Percentiles rank a stretch among this genome's conserved stretches.
Evolutionary conservation across 2,113 vertebrate species (phyloP).

Genomic region (Catharus minimus): DNA sequence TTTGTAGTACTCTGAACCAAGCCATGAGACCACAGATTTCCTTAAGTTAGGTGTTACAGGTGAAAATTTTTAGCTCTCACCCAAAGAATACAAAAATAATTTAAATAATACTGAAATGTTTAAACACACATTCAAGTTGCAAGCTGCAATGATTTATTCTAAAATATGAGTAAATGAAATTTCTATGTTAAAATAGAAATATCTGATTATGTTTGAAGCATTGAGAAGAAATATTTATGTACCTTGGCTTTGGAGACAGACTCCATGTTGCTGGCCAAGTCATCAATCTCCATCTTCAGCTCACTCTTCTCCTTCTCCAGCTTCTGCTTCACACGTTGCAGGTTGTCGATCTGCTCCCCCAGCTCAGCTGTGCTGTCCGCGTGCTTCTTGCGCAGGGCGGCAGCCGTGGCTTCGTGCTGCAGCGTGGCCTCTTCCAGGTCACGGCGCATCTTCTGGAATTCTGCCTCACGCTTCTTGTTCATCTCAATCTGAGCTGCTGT

Average conservation of each 20-base stretch:
- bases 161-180: not conserved
- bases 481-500: slow-evolving; percentile 86
- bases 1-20: not conserved
- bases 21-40: not conserved
- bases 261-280: slow-evolving; percentile 79
- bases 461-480: slow-evolving; percentile 92
- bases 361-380: no score
- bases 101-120: not conserved
- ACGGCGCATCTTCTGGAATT: slow-evolving; percentile 89
- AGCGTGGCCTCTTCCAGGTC: slow-evolving; percentile 90
- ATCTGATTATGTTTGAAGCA: not conserved
- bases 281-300: slow-evolving; percentile 90
- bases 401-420: slow-evolving; percentile 86
- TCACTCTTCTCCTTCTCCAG: slow-evolving; percentile 81
- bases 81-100: not conserved
- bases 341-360: no score
- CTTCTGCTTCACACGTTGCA: no score
- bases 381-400: slow-evolving; percentile 66
- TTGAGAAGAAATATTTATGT: not conserved
- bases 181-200: not conserved
- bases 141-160: not conserved
- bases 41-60: not conserved
- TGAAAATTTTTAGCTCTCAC: not conserved
- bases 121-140: not conserved
- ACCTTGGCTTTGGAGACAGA: slow-evolving; percentile 69